Evolutionary conservation across 2,797 vertebrate species (phyloP), one percentile per base, ranked within the genome.

Genomic region (Sebastes nivosus): DNA sequence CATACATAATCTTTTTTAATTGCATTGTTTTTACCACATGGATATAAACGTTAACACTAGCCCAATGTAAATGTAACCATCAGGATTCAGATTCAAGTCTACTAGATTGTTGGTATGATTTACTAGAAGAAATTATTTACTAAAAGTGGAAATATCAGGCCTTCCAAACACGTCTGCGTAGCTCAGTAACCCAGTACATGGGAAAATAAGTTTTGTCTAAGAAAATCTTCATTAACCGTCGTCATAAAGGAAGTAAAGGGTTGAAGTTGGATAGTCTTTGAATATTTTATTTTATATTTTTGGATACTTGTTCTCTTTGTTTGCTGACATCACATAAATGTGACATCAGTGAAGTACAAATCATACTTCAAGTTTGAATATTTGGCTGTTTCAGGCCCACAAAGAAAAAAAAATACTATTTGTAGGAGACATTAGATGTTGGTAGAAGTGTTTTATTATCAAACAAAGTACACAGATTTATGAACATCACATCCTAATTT

Each of bases 141-240:
- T 22, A 10, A 54, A 20, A 61, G 36, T 36, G 67, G 58, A 78
- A 81, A 82, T 81, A 69, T 82, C 68, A 86, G 80, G 79, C 83
- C 68, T 71, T 83, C 72, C 58, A 80, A 73, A 72, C 57, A 72
- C 32, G 24, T 73, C 18, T 65, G 32, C 6, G 22, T 81, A 80
- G 75, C 78, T 86, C 75, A 73, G 22, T 64, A 34, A 84, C 42
- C 6, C 27, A 72, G 20, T 13, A 73, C 22, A 4, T 34, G 27
- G 32, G 20, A 29, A 57, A 78, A 42, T 34, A 42, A 6, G 14
- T 74, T 86, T 70, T 67, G 32, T 79, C 67, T 8, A 16, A 66
- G 50, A 67, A 2, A 75, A 58, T 54, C 52, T 70, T 67, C 14
- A 71, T 68, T 16, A 72, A 79, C 16, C 67, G 54, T 63, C 50